phyloP scores from a whole-genome alignment of 1,140 invertebrate species.

The Phortica variegata region DNA sequence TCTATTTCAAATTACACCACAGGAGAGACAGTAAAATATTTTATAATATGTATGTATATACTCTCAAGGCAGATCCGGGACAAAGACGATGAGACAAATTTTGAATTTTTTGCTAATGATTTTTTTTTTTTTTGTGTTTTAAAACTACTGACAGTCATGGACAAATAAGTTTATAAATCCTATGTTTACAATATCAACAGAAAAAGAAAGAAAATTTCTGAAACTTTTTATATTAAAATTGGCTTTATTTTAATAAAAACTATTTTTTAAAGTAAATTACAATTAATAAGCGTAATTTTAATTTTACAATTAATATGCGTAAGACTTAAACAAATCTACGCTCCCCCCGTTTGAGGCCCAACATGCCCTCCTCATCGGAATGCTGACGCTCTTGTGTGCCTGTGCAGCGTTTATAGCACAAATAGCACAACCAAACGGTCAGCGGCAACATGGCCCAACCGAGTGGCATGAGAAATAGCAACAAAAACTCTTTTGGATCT shows the following conservation, averaged over 20 bases:
- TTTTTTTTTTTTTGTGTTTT: neutral
- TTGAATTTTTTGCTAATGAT: constrained; percentile 26
- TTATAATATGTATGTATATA: constrained; percentile 1
- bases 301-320: constrained; percentile 24
- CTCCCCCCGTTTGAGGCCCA: too few species aligned
- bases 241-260: too few species aligned
- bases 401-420: constrained; percentile 34
- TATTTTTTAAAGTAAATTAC: too few species aligned
- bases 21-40: too few species aligned
- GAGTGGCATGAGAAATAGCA: constrained; percentile 48
- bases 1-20: too few species aligned
- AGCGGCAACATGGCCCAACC: constrained; percentile 43
- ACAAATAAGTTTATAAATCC: neutral
- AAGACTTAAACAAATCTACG: too few species aligned
- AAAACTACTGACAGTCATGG: constrained; percentile 19
- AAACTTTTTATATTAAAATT: too few species aligned
- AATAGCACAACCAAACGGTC: constrained; percentile 38
- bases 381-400: constrained; percentile 20
- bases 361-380: constrained; percentile 43
- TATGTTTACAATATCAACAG: too few species aligned
- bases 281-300: constrained; percentile 31
- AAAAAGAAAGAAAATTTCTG: too few species aligned
- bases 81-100: constrained; percentile 25
- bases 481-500: constrained; percentile 34
- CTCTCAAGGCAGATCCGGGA: constrained; percentile 8